phyloP scores from a whole-genome alignment of 2,888 invertebrate species.

The Macrophya alboannulata region DNA sequence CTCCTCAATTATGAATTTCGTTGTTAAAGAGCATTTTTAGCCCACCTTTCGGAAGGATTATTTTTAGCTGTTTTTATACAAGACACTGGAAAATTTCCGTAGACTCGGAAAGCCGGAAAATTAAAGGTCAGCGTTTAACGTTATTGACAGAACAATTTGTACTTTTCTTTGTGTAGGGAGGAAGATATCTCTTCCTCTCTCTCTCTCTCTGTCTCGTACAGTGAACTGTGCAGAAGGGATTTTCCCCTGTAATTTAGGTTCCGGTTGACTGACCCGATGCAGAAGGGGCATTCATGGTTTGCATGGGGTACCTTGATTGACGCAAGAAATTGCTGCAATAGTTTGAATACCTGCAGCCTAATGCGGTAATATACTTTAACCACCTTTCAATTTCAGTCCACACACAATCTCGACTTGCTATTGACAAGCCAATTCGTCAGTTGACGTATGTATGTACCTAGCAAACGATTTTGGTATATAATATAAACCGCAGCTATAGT shows the following conservation, averaged over 20 bases:
- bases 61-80: neutral
- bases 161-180: neutral
- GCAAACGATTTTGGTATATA: neutral
- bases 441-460: neutral
- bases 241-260: slow-evolving; percentile 28
- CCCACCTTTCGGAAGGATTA: neutral
- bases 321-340: slow-evolving; percentile 12
- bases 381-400: slow-evolving; percentile 46
- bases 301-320: slow-evolving; percentile 25
- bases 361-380: slow-evolving; percentile 45
- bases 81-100: neutral
- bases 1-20: too few species aligned
- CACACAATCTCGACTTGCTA: neutral
- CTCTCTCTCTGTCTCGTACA: neutral
- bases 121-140: slow-evolving; percentile 20
- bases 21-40: neutral
- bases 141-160: slow-evolving; percentile 43
- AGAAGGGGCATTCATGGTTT: slow-evolving; percentile 13
- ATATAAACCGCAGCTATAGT: neutral
- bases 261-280: neutral
- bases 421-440: slow-evolving; percentile 53
- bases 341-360: neutral
- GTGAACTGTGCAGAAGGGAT: neutral
- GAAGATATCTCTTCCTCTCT: neutral
- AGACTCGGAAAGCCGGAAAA: slow-evolving; percentile 8